Base-by-base conservation (phyloP, 2,797 vertebrate genomes). In the Leptoclinus maculatus region DNA sequence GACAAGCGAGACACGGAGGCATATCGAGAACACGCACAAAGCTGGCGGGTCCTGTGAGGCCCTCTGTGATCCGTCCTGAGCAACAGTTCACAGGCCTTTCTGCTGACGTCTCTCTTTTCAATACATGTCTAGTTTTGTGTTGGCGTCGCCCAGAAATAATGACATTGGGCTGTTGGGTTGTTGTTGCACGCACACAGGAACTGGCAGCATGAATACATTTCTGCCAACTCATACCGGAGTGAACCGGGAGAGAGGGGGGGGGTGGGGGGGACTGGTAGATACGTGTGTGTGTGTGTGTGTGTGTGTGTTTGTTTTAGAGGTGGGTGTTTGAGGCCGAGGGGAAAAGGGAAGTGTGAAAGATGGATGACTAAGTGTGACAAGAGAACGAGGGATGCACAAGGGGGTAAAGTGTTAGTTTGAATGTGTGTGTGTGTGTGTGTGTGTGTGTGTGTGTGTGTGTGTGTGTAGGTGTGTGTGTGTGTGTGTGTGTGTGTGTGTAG, bases 181-280 rank as follows among this genome's bases (percentile, higher is more conserved):
- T 78, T 84, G 75, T 84, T 78, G 4, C 2, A 43, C n/a, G 53
- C 66, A 43, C 67, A 36, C 72, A 74, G 51, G 62, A 74, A 78
- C 74, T 85, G 79, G 75, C 74, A 80, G 80, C 86, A 63, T 82
- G 78, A 90, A 92, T 88, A 84, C 73, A 91, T 89, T 88, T 86
- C 73, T 90, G 86, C 88, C 87, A 87, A 65, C 78, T 88, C 87
- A 60, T 43, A 83, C 66, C 49, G 81, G 83, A 86, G 87, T 38
- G 17, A 82, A 41, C 27, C 1, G 3, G 36, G 25, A n/a, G n/a
- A n/a, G 63, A 43, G 58, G 21, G 41, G 62, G 45, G 53, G 54
- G 51, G 43, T 39, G 36, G 67, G 47, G 45, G 47, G 36, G n/a
- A 41, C 34, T 25, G 63, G 41, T 49, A 38, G 32, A 25, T 10